These are phyloP conservation scores for Bellardia pandia DNA, from an alignment of 2,888 invertebrate genomes.

Conservation along the genomic window DNA sequence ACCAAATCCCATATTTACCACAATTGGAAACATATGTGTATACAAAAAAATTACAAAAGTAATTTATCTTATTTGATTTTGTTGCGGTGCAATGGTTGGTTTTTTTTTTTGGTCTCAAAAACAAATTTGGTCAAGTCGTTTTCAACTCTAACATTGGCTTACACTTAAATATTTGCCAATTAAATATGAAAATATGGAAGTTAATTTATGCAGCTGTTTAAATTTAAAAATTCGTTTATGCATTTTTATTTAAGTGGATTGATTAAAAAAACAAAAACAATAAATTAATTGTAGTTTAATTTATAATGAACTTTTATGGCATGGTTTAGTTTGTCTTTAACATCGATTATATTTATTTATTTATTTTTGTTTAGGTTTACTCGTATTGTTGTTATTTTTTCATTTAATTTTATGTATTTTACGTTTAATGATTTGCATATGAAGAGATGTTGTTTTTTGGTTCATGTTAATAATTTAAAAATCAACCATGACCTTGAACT, in stretches of 20 bases:
- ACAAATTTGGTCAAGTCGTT: not conserved
- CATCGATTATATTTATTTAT: not conserved
- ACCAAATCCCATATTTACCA: not conserved
- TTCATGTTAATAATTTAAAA: constrained; percentile 52
- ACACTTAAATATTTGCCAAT: not conserved
- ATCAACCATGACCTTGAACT: constrained; percentile 71
- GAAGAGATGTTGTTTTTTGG: constrained; percentile 2
- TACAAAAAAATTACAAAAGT: not conserved
- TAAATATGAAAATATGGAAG: not conserved
- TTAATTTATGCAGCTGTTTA: not conserved
- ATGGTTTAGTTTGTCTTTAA: constrained; percentile 50
- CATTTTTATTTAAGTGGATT: not conserved
- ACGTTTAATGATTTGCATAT: constrained; percentile 56
- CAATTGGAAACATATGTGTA: not conserved
- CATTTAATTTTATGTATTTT: not conserved
- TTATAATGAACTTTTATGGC: constrained; percentile 35
- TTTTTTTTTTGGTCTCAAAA: not conserved
- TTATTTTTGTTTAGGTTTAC: not conserved
- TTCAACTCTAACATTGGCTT: not conserved
- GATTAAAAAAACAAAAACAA: not conserved
- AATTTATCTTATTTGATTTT: not conserved
- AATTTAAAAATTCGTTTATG: not conserved
- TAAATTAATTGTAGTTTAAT: constrained; percentile 10
- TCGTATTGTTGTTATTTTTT: constrained; percentile 27
- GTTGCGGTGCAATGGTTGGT: not conserved